These are phyloP conservation scores for Nycteola revayana DNA, from an alignment of 2,888 invertebrate genomes.

Conservation along the genomic window DNA sequence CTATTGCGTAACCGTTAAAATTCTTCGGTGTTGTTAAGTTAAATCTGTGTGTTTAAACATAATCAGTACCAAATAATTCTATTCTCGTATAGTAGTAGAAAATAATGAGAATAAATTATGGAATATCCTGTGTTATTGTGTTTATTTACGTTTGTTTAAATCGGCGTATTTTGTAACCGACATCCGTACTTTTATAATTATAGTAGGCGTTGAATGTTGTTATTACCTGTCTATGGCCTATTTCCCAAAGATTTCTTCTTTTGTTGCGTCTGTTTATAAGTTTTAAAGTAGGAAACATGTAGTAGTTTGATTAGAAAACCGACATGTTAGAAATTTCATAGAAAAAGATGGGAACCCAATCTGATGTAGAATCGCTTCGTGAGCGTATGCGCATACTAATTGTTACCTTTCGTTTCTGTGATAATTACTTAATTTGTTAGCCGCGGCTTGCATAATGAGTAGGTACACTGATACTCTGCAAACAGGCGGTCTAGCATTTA, in stretches of 20 bases:
- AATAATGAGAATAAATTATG: neutral
- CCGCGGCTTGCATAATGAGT: slow-evolving; percentile 33
- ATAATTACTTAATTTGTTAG: slow-evolving; percentile 45
- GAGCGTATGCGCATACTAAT: slow-evolving; percentile 44
- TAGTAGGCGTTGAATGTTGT: neutral
- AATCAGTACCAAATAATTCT: neutral
- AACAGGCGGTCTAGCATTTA: too few relatives aligned
- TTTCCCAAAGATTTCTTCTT: slow-evolving; percentile 33
- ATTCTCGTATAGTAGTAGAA: neutral
- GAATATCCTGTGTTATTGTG: neutral
- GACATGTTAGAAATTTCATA: slow-evolving; percentile 47
- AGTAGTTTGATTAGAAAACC: slow-evolving; percentile 41
- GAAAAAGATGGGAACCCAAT: slow-evolving; percentile 53
- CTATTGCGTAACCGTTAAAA: slow-evolving; percentile 63
- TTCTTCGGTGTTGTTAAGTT: slow-evolving; percentile 47
- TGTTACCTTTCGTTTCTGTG: slow-evolving; percentile 49
- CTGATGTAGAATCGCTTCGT: slow-evolving; percentile 35
- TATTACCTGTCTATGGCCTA: slow-evolving; percentile 33
- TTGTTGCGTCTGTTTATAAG: slow-evolving; percentile 14
- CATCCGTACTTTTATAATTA: neutral
- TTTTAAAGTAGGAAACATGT: slow-evolving; percentile 42
- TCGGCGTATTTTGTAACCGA: slow-evolving; percentile 24
- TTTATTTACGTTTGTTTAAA: slow-evolving; percentile 1
- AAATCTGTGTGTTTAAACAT: slow-evolving; percentile 43
- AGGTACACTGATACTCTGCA: slow-evolving; percentile 27